Evolutionary conservation across 1,140 invertebrate genomes (phyloP), one percentile per base, ranked within the genome.

Genomic region (Aporrectodea caliginosa): DNA sequence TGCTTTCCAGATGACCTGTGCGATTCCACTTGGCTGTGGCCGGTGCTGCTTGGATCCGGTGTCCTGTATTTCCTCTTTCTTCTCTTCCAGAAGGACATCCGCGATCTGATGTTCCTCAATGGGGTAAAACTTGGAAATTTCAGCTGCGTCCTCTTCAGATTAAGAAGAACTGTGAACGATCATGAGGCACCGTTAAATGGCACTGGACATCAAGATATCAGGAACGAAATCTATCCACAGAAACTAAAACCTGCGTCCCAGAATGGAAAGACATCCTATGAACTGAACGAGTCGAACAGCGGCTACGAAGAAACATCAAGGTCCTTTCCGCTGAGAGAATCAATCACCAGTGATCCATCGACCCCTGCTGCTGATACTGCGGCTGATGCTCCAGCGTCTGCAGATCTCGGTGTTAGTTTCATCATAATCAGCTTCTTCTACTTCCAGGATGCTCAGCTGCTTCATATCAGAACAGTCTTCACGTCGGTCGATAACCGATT

Each of bases 51-150:
- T 2, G 78, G 27, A 1, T 79, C 78, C 29, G 78, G 78, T 1
- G 27, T 79, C n/a, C 35, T 79, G 30, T 79, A 79, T 29, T 70
- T 43, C 31, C 35, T 79, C 1, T 79, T 79, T 43, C 73, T 79
- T 31, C 73, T 79, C 14, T 79, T 79, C 73, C 78, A 79, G 73
- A 79, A 79, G 58, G 78, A 79, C 78, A 79, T 79, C 1, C 33
- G 78, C 33, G 78, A 79, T 33, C 58, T 79, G 32, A 79, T 79
- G 35, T 79, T 76, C 73, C 71, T 79, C 1, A 73, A 79, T 27
- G 29, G 34, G 1, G 72, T 79, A 1, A 22, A 75, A 30, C 14
- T 79, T 1, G 30, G 43, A 6, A 71, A 74, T n/a, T n/a, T 78
- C 30, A 34, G 43, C 6, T 58, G 43, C 6, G 22, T 58, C 43